A percentile compares a stretch with the other conserved stretches of the same genome.
These are phyloP conservation scores for Laticauda colubrina DNA, from an alignment of 2,113 vertebrate species.

Conservation along the genomic window DNA sequence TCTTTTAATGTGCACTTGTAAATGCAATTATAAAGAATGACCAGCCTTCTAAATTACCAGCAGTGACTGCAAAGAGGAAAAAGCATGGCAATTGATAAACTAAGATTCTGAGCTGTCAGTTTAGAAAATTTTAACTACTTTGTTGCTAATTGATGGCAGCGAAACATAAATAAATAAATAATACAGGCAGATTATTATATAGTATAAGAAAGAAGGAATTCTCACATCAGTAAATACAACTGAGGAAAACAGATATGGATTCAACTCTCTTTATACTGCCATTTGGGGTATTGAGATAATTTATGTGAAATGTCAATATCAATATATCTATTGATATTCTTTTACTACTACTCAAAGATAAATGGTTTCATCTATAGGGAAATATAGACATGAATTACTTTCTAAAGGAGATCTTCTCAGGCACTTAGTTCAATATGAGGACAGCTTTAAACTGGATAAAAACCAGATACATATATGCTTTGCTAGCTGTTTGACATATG, in stretches of 20 bases:
- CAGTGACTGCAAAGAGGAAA: not conserved
- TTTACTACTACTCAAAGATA: not conserved
- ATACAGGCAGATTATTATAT: not conserved
- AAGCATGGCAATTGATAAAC: not conserved
- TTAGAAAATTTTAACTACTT: not conserved
- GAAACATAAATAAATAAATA: not conserved
- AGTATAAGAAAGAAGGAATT: not conserved
- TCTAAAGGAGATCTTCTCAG: not conserved
- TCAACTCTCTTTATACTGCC: not conserved
- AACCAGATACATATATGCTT: not conserved
- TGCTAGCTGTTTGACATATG: not conserved
- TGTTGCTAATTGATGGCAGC: conserved; percentile 1
- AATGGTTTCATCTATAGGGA: not conserved
- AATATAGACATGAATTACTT: not conserved
- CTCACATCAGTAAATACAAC: not conserved
- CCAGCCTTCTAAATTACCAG: not conserved
- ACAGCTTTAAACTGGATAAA: not conserved
- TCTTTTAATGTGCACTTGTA: not conserved
- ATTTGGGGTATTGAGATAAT: not conserved
- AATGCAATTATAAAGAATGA: not conserved
- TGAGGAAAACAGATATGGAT: not conserved
- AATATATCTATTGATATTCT: not conserved
- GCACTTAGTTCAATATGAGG: not conserved
- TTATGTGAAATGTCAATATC: not conserved
- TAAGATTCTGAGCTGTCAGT: not conserved